phyloP scores from a whole-genome alignment of 1,140 invertebrate species.

The Diuraphis noxia region DNA sequence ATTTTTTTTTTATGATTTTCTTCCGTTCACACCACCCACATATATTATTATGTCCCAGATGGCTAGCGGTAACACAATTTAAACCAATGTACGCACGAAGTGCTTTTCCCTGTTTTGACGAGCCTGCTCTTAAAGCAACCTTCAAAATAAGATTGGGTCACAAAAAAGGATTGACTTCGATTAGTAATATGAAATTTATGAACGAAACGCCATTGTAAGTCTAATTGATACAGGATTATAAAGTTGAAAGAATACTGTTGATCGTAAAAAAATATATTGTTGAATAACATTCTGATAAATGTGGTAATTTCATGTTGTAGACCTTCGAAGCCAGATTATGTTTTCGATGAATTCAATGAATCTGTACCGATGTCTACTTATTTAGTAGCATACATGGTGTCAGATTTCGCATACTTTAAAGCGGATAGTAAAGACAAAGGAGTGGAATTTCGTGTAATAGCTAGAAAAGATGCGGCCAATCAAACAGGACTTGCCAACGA shows the following conservation, averaged over 20 bases:
- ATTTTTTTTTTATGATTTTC: too few species aligned
- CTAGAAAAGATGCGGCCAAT: conserved; percentile 65
- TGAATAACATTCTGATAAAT: neutral
- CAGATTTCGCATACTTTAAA: conserved; percentile 67
- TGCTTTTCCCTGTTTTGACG: conserved; percentile 95
- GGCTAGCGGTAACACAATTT: conserved; percentile 84
- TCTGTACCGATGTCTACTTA: conserved; percentile 87
- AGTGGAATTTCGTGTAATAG: conserved; percentile 69
- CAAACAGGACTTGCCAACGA: conserved; percentile 65
- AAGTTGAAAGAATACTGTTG: neutral
- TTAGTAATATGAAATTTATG: conserved; percentile 81
- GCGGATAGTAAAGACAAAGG: conserved; percentile 58
- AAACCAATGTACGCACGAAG: conserved; percentile 82
- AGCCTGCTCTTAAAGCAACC: conserved; percentile 85
- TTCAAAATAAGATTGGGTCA: conserved; percentile 77
- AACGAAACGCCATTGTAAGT: conserved; percentile 62
- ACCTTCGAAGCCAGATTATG: conserved; percentile 61
- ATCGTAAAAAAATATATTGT: neutral
- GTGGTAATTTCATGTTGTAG: conserved; percentile 58
- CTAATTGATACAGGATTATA: neutral
- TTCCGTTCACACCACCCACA: neutral
- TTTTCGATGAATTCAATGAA: conserved; percentile 67
- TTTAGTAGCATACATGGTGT: conserved; percentile 79
- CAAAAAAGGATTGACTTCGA: conserved; percentile 67
- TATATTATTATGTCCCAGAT: conserved; percentile 63